Percentiles rank a stretch among this genome's conserved stretches.
phyloP scores from a whole-genome alignment of 2,888 invertebrate species.

The Idaea straminata region DNA sequence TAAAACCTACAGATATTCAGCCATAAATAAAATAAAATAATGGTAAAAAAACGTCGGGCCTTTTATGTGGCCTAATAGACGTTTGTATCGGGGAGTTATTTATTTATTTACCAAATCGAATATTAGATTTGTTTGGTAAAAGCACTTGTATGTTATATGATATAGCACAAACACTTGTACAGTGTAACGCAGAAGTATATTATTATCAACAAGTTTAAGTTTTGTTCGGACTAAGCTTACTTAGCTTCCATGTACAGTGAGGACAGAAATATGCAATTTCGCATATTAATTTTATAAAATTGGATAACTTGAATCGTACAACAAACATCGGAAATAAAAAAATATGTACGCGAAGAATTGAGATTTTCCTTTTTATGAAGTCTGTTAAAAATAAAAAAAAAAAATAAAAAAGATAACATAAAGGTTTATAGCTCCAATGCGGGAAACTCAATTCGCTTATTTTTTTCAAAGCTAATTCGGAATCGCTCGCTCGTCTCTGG shows the following conservation, averaged over 20 bases:
- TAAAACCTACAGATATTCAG: background rate
- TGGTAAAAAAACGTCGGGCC: conserved; percentile 11
- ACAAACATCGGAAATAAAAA: too few relatives aligned
- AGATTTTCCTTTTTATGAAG: too few relatives aligned
- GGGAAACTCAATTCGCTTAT: too few relatives aligned
- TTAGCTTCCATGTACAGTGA: background rate
- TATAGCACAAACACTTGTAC: conserved; percentile 2
- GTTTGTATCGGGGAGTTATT: conserved; percentile 17
- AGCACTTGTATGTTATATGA: conserved; percentile 26
- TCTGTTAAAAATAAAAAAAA: too few relatives aligned
- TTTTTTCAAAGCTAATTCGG: too few relatives aligned
- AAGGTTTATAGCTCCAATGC: too few relatives aligned
- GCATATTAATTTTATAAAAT: too few relatives aligned
- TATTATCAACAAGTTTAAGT: background rate
- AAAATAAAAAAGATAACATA: too few relatives aligned
- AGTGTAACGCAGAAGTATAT: conserved; percentile 2
- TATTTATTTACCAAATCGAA: conserved; percentile 28
- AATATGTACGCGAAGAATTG: too few relatives aligned
- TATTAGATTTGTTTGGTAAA: conserved; percentile 23
- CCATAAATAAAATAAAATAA: background rate
- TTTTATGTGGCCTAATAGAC: conserved; percentile 22
- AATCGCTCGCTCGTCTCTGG: too few relatives aligned
- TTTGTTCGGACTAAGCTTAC: background rate
- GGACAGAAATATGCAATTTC: too few relatives aligned
- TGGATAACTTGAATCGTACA: too few relatives aligned